Conservation (phyloP, 1,140 invertebrate species). For the Dolichoris vasculosae region DNA sequence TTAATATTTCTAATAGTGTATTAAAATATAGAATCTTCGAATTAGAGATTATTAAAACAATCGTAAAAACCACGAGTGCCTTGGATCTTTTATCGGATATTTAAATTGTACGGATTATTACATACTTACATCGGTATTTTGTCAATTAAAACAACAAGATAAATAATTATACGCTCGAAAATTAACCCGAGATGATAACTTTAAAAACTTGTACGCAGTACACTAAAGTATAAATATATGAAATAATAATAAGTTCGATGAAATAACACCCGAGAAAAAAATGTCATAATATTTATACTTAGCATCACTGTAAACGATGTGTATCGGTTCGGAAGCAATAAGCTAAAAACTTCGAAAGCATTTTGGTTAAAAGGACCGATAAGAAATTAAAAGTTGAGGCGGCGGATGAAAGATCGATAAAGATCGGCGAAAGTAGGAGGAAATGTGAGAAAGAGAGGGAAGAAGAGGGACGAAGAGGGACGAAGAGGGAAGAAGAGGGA, state of each 20-base stretch:
- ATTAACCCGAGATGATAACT: too few species aligned
- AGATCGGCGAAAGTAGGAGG: neutral
- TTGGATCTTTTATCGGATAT: too few species aligned
- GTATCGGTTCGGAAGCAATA: neutral
- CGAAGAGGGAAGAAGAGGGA: conserved; percentile 37
- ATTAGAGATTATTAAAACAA: too few species aligned
- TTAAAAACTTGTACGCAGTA: too few species aligned
- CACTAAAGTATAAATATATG: neutral
- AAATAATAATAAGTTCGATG: neutral
- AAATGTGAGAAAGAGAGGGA: conserved; percentile 43
- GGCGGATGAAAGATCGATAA: neutral
- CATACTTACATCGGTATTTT: too few species aligned
- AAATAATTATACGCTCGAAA: too few species aligned
- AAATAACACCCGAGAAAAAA: neutral
- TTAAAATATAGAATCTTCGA: too few species aligned
- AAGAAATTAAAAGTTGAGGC: conserved; percentile 13
- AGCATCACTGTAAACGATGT: neutral
- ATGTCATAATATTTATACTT: neutral
- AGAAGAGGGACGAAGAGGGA: too few species aligned
- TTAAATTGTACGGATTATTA: too few species aligned
- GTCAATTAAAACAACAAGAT: too few species aligned
- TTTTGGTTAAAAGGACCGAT: neutral
- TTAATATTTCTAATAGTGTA: too few species aligned
- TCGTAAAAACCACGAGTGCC: too few species aligned
- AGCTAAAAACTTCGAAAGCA: neutral